Percentiles rank a stretch among this genome's conserved stretches.
These are phyloP conservation scores for Aphelocoma californica DNA, from an alignment of 2,797 vertebrate genomes.

Conservation along the genomic window DNA sequence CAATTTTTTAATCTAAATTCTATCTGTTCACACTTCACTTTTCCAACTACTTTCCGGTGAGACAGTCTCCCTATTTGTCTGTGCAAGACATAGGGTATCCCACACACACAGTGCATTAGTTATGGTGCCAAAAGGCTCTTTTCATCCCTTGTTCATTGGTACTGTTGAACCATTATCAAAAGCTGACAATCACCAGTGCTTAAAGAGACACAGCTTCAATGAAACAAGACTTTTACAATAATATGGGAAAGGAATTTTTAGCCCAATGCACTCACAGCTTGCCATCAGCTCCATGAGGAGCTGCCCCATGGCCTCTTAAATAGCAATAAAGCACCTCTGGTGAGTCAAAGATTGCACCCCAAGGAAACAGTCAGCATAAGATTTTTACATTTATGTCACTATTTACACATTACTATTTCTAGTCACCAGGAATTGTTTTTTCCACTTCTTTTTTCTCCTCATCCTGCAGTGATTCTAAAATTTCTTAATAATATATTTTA, in stretches of 20 bases:
- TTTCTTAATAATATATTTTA: not conserved
- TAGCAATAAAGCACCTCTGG: not conserved
- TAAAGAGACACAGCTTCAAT: not conserved
- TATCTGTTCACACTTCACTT: not conserved
- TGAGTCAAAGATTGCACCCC: not conserved
- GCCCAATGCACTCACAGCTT: not conserved
- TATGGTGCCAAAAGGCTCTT: not conserved
- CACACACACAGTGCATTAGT: not conserved
- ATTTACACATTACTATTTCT: not conserved
- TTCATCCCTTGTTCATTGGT: fast-evolving
- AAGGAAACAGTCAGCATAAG: not conserved
- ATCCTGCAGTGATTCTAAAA: not conserved
- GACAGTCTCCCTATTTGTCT: not conserved
- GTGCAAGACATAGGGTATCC: not conserved
- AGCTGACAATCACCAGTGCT: not conserved
- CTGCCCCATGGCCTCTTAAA: not conserved
- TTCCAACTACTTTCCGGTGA: not conserved
- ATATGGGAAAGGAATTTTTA: not conserved
- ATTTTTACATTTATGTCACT: not conserved
- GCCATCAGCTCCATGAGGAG: not conserved
- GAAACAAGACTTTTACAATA: not conserved
- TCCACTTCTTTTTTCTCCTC: not conserved
- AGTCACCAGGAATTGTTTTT: not conserved
- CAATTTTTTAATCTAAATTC: not conserved
- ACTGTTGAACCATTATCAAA: not conserved